Evolutionary conservation across 1,140 invertebrate genomes (phyloP), one percentile per base, ranked within the genome.

Genomic region (Nephotettix cincticeps): DNA sequence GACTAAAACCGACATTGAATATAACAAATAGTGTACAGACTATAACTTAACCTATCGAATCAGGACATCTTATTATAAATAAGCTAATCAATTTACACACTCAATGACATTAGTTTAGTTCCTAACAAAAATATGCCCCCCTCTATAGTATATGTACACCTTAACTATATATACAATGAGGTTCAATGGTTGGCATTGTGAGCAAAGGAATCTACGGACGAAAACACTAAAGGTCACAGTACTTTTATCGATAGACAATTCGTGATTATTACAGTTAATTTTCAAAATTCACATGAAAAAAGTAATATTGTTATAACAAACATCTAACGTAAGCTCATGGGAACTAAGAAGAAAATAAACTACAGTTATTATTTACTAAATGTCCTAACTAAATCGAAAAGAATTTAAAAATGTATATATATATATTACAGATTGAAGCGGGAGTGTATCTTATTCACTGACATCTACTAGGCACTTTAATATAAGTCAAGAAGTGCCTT

Each of bases 131-230:
- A 67, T 43, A 43, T 43, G 23, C 54, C 64, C 64, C 64, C 27
- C 27, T 67, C n/a, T 32, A n/a, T 32, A 19, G 27, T 67, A n/a
- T 67, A 67, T 67, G 19, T 67, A 67, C 64, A 67, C 17, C 64
- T 67, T 67, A 67, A 27, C 64, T 67, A 67, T 67, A 67, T 67
- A 1, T 67, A 67, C 64, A 67, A 23, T 67, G 64, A 67, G 64
- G 64, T 67, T 40, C 45, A 3, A 1, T 67, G 64, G 64, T 67
- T 43, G 64, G 64, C 32, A 19, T 64, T 67, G 64, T 67, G 64
- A 67, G 64, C 64, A 67, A 67, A 67, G 40, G 40, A 67, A 67
- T 43, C 64, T 67, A 67, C 19, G 25, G 40, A 67, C 63, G 21
- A 19, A 43, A 43, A 67, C 21, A 23, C 32, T 43, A 40, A 43